phyloP scores from a whole-genome alignment of 2,113 vertebrate genomes.

The Cochlearius cochlearius region DNA sequence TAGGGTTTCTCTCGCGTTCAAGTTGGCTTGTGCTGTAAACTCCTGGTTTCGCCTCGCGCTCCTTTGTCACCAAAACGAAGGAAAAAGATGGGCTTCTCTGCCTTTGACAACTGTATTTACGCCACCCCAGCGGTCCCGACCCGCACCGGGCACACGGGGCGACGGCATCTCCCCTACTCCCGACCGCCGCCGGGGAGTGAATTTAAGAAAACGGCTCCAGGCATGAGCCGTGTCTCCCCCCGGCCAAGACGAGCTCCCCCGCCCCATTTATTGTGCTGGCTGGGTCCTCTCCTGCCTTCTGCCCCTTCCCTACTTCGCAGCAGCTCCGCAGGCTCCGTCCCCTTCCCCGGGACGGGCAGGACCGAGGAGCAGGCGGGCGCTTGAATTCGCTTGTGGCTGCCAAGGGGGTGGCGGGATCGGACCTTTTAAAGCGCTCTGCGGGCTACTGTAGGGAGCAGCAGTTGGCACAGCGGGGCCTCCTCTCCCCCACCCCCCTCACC shows the following conservation, averaged over 20 bases:
- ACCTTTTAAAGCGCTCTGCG: not conserved
- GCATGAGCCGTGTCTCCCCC: no score
- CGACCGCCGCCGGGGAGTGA: no score
- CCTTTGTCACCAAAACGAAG: not conserved
- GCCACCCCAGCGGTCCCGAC: not conserved
- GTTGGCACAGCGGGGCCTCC: rapidly evolving
- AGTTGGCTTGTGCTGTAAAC: not conserved
- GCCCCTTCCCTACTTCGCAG: not conserved
- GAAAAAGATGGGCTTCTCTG: not conserved
- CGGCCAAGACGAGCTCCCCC: not conserved
- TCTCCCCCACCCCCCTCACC: rapidly evolving
- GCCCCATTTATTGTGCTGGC: not conserved
- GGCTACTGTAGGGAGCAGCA: not conserved
- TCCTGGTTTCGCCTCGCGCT: not conserved
- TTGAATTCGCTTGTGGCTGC: not conserved
- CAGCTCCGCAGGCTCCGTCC: not conserved
- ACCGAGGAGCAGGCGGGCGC: not conserved
- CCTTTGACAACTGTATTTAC: not conserved
- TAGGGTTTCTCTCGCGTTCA: not conserved
- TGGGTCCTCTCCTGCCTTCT: not conserved
- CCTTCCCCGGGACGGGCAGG: not conserved
- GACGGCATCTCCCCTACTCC: not conserved
- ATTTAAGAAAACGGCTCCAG: not conserved
- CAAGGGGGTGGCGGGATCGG: rapidly evolving
- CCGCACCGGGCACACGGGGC: not conserved